phyloP scores from a whole-genome alignment of 2,888 invertebrate genomes.

The Lepeophtheirus nordmannii region DNA sequence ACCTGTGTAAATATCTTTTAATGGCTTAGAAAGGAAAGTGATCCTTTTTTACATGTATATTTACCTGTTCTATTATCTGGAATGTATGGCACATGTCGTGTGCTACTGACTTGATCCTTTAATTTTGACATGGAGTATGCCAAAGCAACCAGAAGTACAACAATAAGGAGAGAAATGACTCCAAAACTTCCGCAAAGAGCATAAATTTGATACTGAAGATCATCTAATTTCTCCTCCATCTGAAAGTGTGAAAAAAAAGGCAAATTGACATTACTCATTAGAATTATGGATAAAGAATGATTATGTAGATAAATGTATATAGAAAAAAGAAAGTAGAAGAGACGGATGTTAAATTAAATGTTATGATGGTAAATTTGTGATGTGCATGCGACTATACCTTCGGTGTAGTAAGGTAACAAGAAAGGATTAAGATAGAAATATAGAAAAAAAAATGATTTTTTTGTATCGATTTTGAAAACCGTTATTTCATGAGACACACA shows the following conservation, averaged over 20 bases:
- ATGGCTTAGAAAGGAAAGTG: neutral
- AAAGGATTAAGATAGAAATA: no score
- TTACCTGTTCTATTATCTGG: conserved; percentile 1
- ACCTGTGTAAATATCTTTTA: conserved; percentile 2
- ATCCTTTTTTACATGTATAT: neutral
- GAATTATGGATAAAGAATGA: no score
- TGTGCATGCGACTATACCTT: no score
- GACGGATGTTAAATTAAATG: no score
- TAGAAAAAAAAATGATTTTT: no score
- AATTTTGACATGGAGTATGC: neutral
- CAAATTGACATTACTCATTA: no score
- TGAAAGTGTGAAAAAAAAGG: neutral
- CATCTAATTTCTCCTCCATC: neutral
- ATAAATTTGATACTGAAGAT: neutral
- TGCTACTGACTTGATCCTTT: neutral
- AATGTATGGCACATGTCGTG: neutral
- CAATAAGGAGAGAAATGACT: neutral
- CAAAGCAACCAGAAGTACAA: neutral
- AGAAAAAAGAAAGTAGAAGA: no score
- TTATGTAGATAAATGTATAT: no score
- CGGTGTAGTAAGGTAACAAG: no score
- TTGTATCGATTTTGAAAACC: no score
- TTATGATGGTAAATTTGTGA: no score
- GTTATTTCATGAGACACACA: no score
- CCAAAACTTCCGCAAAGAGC: neutral